phyloP scores from a whole-genome alignment of 2,113 vertebrate genomes.

The Cisticola juncidis region DNA sequence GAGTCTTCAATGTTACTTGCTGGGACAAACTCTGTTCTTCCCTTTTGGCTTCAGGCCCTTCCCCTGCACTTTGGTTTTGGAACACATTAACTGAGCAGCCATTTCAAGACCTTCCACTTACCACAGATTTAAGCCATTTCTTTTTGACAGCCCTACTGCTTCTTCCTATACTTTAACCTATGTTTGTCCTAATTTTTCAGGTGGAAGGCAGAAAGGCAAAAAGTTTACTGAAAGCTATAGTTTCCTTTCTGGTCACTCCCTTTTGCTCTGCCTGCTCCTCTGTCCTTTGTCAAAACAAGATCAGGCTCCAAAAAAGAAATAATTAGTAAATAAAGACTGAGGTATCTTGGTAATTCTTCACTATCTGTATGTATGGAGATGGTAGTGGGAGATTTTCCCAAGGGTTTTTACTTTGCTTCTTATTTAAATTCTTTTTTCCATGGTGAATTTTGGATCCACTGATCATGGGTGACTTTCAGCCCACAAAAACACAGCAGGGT shows the following conservation, averaged over 20 bases:
- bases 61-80: background rate
- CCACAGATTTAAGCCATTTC: background rate
- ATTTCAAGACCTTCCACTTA: background rate
- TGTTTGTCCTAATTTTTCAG: background rate
- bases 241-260: background rate
- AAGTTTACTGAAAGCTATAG: background rate
- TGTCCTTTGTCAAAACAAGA: background rate
- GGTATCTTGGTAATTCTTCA: background rate
- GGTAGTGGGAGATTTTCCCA: background rate
- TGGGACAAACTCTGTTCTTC: background rate
- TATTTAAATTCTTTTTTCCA: background rate
- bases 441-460: background rate
- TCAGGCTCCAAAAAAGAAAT: background rate
- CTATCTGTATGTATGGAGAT: background rate
- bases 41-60: background rate
- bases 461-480: slow-evolving; percentile 22
- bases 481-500: background rate
- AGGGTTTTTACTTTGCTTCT: background rate
- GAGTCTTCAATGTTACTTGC: background rate
- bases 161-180: background rate
- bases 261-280: background rate
- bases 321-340: background rate
- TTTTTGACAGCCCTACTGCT: background rate
- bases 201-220: background rate
- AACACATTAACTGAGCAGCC: background rate